phyloP scores from a whole-genome alignment of 2,888 invertebrate species.

The Schizotus pectinicornis region DNA sequence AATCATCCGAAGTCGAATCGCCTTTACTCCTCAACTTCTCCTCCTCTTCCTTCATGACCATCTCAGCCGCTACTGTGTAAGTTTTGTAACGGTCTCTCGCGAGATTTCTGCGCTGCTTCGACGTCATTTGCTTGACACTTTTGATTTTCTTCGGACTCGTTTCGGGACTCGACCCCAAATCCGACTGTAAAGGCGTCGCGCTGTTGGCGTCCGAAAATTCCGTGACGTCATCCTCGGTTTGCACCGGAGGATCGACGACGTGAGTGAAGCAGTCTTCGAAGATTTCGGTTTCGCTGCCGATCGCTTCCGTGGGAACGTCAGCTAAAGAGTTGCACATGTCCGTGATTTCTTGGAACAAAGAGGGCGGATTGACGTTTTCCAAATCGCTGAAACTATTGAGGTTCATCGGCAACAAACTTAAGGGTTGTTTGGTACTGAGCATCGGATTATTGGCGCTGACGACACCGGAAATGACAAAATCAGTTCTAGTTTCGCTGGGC shows the following conservation, averaged over 20 bases:
- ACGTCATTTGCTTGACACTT: conserved; percentile 66
- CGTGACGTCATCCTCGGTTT: conserved; percentile 54
- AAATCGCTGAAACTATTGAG: conserved; percentile 62
- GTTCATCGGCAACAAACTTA: conserved; percentile 50
- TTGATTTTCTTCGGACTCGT: conserved; percentile 73
- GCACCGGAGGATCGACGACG: conserved; percentile 50
- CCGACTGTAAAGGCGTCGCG: conserved; percentile 71
- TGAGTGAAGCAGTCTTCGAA: conserved; percentile 60
- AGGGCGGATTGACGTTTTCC: conserved; percentile 75
- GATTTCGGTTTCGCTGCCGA: conserved; percentile 64
- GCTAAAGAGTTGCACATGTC: conserved; percentile 62
- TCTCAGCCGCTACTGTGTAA: conserved; percentile 75
- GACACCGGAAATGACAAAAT: conserved; percentile 56
- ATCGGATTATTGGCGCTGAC: conserved; percentile 45
- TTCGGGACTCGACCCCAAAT: conserved; percentile 68
- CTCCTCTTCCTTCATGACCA: conserved; percentile 60
- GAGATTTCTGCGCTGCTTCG: conserved; percentile 77
- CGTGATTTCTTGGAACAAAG: conserved; percentile 72
- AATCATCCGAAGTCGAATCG: conserved; percentile 40
- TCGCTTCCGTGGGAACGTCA: conserved; percentile 61
- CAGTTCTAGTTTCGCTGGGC: conserved; percentile 66
- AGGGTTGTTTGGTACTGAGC: conserved; percentile 58
- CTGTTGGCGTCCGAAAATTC: conserved; percentile 61
- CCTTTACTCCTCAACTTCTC: conserved; percentile 34
- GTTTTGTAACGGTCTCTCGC: conserved; percentile 83